A percentile compares a stretch with the other conserved stretches of the same genome.
Evolutionary conservation across 2,888 invertebrate genomes (phyloP).

Genomic region (Trichogramma dendrolimi): DNA sequence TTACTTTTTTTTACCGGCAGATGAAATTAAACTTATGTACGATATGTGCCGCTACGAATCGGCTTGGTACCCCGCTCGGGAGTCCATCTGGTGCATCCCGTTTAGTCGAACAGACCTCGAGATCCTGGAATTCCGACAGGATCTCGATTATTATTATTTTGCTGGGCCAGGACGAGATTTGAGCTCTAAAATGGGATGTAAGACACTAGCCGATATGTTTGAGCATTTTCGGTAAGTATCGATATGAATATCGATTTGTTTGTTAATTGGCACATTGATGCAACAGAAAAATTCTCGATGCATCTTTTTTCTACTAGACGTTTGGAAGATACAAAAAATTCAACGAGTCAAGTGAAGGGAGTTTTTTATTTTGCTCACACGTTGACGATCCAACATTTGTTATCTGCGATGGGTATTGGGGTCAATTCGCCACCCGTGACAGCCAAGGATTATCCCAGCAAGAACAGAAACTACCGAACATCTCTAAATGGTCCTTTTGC

Average conservation of each 20-base stretch:
- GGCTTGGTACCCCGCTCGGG: constrained; percentile 65
- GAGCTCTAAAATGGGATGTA: constrained; percentile 60
- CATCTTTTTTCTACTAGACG: too few relatives aligned
- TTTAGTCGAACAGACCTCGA: constrained; percentile 69
- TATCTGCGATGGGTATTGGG: constrained; percentile 62
- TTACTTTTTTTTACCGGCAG: constrained; percentile 32
- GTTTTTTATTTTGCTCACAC: constrained; percentile 66
- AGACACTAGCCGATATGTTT: constrained; percentile 67
- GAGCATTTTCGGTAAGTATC: constrained; percentile 58
- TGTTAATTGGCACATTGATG: too few relatives aligned
- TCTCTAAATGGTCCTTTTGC: constrained; percentile 68
- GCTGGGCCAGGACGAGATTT: constrained; percentile 11
- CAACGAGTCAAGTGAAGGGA: constrained; percentile 56
- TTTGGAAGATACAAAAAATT: constrained; percentile 21
- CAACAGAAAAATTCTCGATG: too few relatives aligned
- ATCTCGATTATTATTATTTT: constrained; percentile 43
- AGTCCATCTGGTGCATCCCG: constrained; percentile 73
- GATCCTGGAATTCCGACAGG: constrained; percentile 72
- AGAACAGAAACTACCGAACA: constrained; percentile 62
- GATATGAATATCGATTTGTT: too few relatives aligned
- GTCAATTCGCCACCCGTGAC: constrained; percentile 60
- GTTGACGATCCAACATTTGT: constrained; percentile 57
- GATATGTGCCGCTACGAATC: constrained; percentile 78
- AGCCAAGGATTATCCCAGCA: constrained; percentile 60
- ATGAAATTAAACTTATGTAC: constrained; percentile 62